Base-by-base conservation (phyloP, 2,888 invertebrate genomes). In the Bugulina stolonifera region DNA sequence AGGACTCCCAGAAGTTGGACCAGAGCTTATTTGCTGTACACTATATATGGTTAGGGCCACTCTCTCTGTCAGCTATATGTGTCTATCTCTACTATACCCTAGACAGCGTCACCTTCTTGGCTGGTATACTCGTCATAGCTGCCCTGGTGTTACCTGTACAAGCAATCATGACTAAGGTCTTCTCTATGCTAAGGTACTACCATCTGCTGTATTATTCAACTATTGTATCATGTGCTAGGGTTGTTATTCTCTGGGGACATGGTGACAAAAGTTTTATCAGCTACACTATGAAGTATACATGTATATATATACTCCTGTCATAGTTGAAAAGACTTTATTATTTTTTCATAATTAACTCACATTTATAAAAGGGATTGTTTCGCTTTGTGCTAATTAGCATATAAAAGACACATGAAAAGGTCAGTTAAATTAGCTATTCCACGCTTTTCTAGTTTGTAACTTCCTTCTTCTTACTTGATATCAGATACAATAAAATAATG, bases 11-110 rank as follows among this genome's bases (percentile, higher is more conserved):
- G 43, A 72, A 64, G 34, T 71, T 75, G 54, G 74, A 75, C 43
- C 75, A 75, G 78, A 77, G 78, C n/a, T 77, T 78, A 1, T 74
- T 78, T 22, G 78, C 77, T 54, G 76, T 78, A 35, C 77, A 76
- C 27, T 78, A 79, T 73, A 73, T 79, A 55, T 72, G 78, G 76
- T 76, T 79, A 72, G 77, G 76, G 35, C 77, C 78, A 43, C n/a
- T 78, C 18, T 76, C 78, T 71, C 72, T 76, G 27, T 72, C 74
- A 10, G 76, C 75, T 23, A 74, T 77, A 29, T 73, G 76, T 73
- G 75, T 75, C 25, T 72, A 78, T 58, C 76, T 79, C n/a, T 79
- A 78, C 77, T 72, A 75, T 71, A 75, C 76, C 73, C 34, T 78
- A 57, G 58, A 78, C 25, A 78, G 79, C 27, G 76, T 78, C 14